Evolutionary conservation across 2,888 invertebrate species (phyloP).

Genomic region (Fragum sueziense): DNA sequence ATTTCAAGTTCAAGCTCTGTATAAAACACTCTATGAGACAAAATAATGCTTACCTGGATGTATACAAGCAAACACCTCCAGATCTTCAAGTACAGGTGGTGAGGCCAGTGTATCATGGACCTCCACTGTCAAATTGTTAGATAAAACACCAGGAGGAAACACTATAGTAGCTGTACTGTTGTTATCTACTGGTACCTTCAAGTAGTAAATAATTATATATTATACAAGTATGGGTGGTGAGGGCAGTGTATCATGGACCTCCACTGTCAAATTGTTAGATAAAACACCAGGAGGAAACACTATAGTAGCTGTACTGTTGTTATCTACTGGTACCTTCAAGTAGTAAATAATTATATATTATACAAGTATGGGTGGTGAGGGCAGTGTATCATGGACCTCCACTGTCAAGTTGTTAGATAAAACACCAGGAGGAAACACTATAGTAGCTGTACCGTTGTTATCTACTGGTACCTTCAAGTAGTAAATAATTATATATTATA

Average conservation of each 20-base stretch:
- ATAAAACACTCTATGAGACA: neutral
- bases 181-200: conserved; percentile 29
- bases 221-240: neutral
- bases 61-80: conserved; percentile 16
- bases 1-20: neutral
- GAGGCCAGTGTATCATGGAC: neutral
- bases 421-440: conserved; percentile 8
- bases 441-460: conserved; percentile 12
- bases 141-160: neutral
- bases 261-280: conserved; percentile 11
- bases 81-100: neutral
- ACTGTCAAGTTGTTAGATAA: conserved; percentile 8
- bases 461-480: conserved; percentile 37
- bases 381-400: neutral
- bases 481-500: too few species aligned
- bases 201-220: too few species aligned
- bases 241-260: neutral
- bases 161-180: conserved; percentile 11
- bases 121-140: conserved; percentile 12
- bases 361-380: neutral
- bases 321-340: conserved; percentile 32
- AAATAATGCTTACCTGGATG: neutral
- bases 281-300: conserved; percentile 1
- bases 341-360: too few species aligned
- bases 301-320: conserved; percentile 14